Base-by-base conservation (phyloP, 2,888 invertebrate species). In the Heliconius ismenius region DNA sequence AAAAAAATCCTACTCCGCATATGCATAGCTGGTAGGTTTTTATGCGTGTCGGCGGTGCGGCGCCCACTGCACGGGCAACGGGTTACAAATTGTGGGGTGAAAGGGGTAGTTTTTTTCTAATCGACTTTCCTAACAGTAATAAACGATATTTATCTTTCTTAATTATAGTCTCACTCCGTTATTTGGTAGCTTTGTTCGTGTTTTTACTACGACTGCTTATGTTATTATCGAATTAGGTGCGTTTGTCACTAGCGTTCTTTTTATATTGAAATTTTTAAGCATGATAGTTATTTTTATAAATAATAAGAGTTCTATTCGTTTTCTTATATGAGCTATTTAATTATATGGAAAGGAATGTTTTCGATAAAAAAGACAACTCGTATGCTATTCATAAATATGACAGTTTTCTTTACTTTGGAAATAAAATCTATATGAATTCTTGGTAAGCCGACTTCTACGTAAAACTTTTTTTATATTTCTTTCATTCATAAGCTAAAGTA, bases 61-160 rank as follows among this genome's bases (percentile, higher is more conserved):
- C 91, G 91, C 91, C 91, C 93, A 92, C 92, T 91, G 94, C 89
- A 94, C 92, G 72, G 76, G 64, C 72, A 76, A 76, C 76, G 93
- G 93, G 94, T 94, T 94, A 93, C 94, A 94, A 94, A 94, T 94
- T 94, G 93, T 93, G 92, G 94, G 93, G 92, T 91, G 92, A 93
- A 94, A 93, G 93, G 94, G 94, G 93, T 93, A 92, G 91, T 92
- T 94, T 94, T 49, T 93, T 94, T 92, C 89, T 92, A 93, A 93
- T 93, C 93, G 93, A 93, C 94, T 94, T 93, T 92, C 88, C 91
- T 93, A 92, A 92, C 92, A 89, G 94, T 94, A 94, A 94, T 94
- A 94, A 94, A 94, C 92, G 92, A 93, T 94, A 94, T 94, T 94
- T 94, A 94, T 94, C 94, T 94, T 94, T 92, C 91, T 93, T 94